phyloP scores from a whole-genome alignment of 1,140 invertebrate species.

The Temnothorax longispinosus region DNA sequence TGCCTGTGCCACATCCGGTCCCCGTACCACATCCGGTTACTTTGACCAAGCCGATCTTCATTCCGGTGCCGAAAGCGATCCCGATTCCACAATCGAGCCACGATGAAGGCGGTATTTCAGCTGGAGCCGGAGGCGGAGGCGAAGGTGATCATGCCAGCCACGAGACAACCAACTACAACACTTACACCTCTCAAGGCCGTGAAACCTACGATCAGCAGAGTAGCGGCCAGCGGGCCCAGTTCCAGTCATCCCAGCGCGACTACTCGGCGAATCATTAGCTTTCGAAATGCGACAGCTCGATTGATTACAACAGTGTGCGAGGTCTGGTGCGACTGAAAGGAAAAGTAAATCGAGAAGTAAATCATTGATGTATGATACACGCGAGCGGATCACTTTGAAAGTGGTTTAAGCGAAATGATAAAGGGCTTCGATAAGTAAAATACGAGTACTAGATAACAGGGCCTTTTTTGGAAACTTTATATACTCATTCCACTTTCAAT shows the following conservation, averaged over 20 bases:
- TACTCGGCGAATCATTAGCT: constrained; percentile 66
- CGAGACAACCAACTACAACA: constrained; percentile 60
- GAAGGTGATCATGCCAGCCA: constrained; percentile 56
- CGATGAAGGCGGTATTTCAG: constrained; percentile 38
- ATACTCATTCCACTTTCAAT: constrained; percentile 1
- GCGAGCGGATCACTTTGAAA: constrained; percentile 18
- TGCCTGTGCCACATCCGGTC: constrained; percentile 82
- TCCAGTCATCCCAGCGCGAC: constrained; percentile 75
- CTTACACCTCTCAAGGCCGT: constrained; percentile 64
- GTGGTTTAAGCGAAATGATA: background rate
- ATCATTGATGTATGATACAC: constrained; percentile 5
- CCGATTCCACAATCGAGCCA: constrained; percentile 71
- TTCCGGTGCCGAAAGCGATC: constrained; percentile 80
- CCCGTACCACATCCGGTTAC: constrained; percentile 78
- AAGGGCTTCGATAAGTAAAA: background rate
- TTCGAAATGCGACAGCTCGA: constrained; percentile 32
- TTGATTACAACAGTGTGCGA: background rate
- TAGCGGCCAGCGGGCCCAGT: constrained; percentile 51
- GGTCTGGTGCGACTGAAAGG: background rate
- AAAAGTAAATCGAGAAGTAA: constrained; percentile 34
- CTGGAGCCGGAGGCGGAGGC: constrained; percentile 13
- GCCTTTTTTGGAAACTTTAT: constrained; percentile 22
- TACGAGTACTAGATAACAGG: background rate
- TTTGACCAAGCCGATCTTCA: constrained; percentile 76
- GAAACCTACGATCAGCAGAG: constrained; percentile 49